Conservation (phyloP, 2,797 vertebrate species). For the Danio jaintianensis region DNA sequence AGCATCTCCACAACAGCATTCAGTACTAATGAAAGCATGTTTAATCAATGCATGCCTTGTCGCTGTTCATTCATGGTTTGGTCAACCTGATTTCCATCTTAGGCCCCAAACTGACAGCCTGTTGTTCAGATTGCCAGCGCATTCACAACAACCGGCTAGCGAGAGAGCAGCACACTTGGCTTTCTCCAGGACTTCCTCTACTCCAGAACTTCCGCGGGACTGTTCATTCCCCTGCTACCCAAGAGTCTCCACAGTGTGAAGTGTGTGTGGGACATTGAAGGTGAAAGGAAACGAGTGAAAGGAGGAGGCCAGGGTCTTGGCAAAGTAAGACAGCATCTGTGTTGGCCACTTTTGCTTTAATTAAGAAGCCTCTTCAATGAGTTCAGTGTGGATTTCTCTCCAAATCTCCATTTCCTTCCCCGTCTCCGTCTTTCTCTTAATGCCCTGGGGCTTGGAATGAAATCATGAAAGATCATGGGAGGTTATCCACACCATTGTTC, state of each 20-base stretch:
- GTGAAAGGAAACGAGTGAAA: slow-evolving; percentile 54
- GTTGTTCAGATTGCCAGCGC: slow-evolving; percentile 39
- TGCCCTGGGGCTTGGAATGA: slow-evolving; percentile 28
- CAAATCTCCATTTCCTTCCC: slow-evolving; percentile 6
- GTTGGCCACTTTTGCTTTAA: slow-evolving; percentile 48
- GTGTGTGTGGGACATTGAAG: slow-evolving; percentile 26
- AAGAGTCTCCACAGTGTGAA: slow-evolving; percentile 32
- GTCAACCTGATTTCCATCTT: slow-evolving; percentile 41
- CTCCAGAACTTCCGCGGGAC: slow-evolving; percentile 38
- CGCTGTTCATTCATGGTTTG: background rate
- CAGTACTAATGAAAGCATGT: slow-evolving; percentile 7
- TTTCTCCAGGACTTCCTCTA: slow-evolving; percentile 26
- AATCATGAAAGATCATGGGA: slow-evolving; percentile 31
- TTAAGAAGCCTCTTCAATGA: slow-evolving; percentile 47
- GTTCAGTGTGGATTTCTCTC: slow-evolving; percentile 31
- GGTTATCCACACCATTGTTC: slow-evolving; percentile 37
- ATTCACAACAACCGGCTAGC: slow-evolving; percentile 30
- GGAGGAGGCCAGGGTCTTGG: slow-evolving; percentile 55
- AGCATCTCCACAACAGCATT: slow-evolving; percentile 4
- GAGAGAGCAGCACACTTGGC: slow-evolving; percentile 44
- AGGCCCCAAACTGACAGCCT: slow-evolving; percentile 27
- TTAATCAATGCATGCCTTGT: slow-evolving; percentile 17
- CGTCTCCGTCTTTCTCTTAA: background rate
- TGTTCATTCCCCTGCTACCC: slow-evolving; percentile 41
- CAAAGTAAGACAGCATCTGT: slow-evolving; percentile 46